phyloP scores from a whole-genome alignment of 2,888 invertebrate genomes.

The Lasius platythorax region DNA sequence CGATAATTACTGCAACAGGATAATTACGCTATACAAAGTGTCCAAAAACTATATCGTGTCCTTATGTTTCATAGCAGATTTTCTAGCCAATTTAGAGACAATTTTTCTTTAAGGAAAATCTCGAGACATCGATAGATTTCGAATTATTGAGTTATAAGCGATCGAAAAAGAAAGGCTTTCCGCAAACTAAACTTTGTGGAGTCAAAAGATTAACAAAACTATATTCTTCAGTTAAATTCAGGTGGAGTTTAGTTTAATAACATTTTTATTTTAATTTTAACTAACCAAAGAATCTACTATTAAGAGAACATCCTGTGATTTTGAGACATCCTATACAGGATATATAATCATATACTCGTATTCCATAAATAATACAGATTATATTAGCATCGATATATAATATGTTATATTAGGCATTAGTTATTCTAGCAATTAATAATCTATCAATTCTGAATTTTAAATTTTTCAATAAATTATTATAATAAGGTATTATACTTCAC shows the following conservation, averaged over 20 bases:
- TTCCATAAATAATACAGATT: background rate
- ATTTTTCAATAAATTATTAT: background rate
- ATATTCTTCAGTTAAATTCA: too few relatives aligned
- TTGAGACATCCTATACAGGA: too few relatives aligned
- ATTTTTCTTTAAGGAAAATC: background rate
- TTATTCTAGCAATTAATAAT: constrained; percentile 10
- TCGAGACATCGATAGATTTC: background rate
- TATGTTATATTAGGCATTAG: constrained; percentile 4
- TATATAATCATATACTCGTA: background rate
- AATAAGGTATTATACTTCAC: background rate
- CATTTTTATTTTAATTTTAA: too few relatives aligned
- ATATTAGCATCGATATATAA: constrained; percentile 17
- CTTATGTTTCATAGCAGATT: background rate
- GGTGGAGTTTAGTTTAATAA: too few relatives aligned
- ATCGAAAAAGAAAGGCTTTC: background rate
- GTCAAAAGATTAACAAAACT: too few relatives aligned
- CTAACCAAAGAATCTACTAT: too few relatives aligned
- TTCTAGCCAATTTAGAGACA: background rate
- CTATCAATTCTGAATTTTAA: constrained; percentile 15
- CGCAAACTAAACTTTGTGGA: too few relatives aligned
- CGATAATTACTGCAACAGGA: constrained; percentile 59
- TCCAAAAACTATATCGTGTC: constrained; percentile 6
- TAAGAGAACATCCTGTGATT: too few relatives aligned
- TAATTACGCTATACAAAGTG: background rate
- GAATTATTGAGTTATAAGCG: background rate